Base-by-base conservation (phyloP, 37 sponge, comb jelly and placozoan genomes). In the Amphimedon queenslandica region DNA sequence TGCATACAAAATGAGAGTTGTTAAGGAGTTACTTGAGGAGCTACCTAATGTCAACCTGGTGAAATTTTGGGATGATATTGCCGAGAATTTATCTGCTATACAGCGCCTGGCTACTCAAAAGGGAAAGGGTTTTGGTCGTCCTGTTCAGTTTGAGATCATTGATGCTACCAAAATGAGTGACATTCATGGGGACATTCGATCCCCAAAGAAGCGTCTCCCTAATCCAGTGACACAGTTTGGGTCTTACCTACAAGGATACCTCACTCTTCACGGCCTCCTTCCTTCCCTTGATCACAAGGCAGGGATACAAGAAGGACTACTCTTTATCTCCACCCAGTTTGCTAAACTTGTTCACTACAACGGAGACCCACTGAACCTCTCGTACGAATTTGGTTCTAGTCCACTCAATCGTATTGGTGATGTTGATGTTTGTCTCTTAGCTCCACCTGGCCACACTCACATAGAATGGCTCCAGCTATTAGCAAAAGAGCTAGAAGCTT, bases 51-150 rank as follows among this genome's bases (percentile, higher is more conserved):
- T 84, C 20, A 30, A 4, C 4, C 29, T 10, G 29, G 77, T 93
- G 27, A 86, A 89, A 47, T 60, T 93, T 35, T 93, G 91, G 86
- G 94, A 93, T 42, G 94, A 93, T 60, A 35, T 66, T 39, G 66
- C 63, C 24, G 84, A 82, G 33, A 90, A 89, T 33, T 66, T 93
- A 13, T 57, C 72, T 13, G 86, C 77, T 29, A 66, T 93, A 25
- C 67, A 77, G 3, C 47, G 57, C 0, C 40, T 93, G 29, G 67
- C 90, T 11, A 55, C 31, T 36, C 24, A 24, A 41, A 18, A 42
- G 43, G 30, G 37, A 0, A 47, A 69, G 8, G 53, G 53, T 13
- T 13, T 13, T 18, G 53, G 13, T 18, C 8, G 53, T 47, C 33
- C 63, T 20, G 43, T 88, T 1, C 63, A 75, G 32, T 82, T 91